Conservation (phyloP, 2,113 vertebrate species). For the Kobus ellipsiprymnus region DNA sequence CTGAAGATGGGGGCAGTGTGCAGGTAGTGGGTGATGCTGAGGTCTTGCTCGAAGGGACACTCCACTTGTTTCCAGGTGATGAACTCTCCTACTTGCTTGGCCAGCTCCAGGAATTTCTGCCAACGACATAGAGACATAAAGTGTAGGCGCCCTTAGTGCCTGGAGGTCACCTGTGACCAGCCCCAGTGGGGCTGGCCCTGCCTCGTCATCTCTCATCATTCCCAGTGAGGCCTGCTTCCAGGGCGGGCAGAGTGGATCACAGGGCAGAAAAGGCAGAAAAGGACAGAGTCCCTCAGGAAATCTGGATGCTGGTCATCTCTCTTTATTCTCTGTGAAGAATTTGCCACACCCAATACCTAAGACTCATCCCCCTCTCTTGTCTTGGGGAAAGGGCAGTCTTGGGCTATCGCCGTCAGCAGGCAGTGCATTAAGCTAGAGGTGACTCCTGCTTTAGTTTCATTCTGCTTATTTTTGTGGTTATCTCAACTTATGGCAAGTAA, state of each 20-base stretch:
- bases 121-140: constrained; percentile 13
- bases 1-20: constrained; percentile 84
- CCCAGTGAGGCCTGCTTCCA: not conserved
- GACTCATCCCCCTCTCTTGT: not conserved
- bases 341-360: not conserved
- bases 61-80: constrained; percentile 87
- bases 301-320: not conserved
- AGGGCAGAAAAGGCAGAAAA: not conserved
- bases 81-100: constrained; percentile 86
- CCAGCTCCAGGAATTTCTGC: constrained; percentile 86
- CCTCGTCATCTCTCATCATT: no score
- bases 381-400: not conserved
- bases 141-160: not conserved
- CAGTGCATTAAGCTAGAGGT: not conserved
- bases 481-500: not conserved
- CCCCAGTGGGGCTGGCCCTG: not conserved
- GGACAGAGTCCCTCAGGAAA: not conserved
- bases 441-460: not conserved
- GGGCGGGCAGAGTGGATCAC: not conserved
- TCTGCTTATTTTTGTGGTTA: not conserved
- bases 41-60: constrained; percentile 84
- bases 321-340: not conserved
- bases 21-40: constrained; percentile 83
- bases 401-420: not conserved
- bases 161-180: not conserved